Percentiles rank a stretch among this genome's conserved stretches.
Conservation (phyloP, 2,113 vertebrate genomes). For the Gambusia holbrooki region DNA sequence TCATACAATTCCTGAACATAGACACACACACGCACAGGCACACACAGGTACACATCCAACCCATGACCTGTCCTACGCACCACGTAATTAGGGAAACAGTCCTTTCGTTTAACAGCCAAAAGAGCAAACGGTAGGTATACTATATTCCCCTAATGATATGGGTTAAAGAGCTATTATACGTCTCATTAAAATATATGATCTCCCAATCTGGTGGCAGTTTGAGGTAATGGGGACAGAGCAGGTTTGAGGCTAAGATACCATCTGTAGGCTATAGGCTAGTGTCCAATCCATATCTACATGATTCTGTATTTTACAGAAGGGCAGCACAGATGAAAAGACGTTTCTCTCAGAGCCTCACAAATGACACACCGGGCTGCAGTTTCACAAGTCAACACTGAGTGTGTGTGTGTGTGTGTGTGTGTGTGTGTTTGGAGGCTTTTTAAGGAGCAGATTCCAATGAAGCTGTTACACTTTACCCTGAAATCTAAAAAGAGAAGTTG, state of each 20-base stretch:
- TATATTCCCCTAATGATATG: slow-evolving; percentile 82
- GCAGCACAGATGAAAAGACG: slow-evolving; percentile 34
- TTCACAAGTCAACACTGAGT: slow-evolving; percentile 1
- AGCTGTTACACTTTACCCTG: not conserved
- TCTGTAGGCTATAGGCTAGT: slow-evolving; percentile 52
- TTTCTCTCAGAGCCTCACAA: slow-evolving; percentile 16
- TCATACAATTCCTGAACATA: slow-evolving; percentile 81
- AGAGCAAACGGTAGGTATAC: slow-evolving; percentile 80
- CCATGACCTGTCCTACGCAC: slow-evolving; percentile 80
- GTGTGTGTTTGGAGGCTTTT: slow-evolving; percentile 9
- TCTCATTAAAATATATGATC: slow-evolving; percentile 87
- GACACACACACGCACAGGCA: slow-evolving; percentile 80
- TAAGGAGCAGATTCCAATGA: slow-evolving; percentile 15
- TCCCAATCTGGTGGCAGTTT: slow-evolving; percentile 77
- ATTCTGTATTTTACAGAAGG: slow-evolving; percentile 28
- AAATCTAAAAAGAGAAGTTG: slow-evolving; percentile 8
- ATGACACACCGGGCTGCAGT: slow-evolving; percentile 16
- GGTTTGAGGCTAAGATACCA: slow-evolving; percentile 59
- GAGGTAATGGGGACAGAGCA: slow-evolving; percentile 75
- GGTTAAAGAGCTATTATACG: slow-evolving; percentile 85
- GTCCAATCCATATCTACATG: slow-evolving; percentile 53
- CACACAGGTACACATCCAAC: slow-evolving; percentile 77
- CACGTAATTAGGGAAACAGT: slow-evolving; percentile 82
- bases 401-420: not conserved
- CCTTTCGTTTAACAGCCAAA: slow-evolving; percentile 79